Evolutionary conservation across 64 coral and sea anemone species (phyloP), one percentile per base, ranked within the genome.

Genomic region (Astreopora myriophthalma): DNA sequence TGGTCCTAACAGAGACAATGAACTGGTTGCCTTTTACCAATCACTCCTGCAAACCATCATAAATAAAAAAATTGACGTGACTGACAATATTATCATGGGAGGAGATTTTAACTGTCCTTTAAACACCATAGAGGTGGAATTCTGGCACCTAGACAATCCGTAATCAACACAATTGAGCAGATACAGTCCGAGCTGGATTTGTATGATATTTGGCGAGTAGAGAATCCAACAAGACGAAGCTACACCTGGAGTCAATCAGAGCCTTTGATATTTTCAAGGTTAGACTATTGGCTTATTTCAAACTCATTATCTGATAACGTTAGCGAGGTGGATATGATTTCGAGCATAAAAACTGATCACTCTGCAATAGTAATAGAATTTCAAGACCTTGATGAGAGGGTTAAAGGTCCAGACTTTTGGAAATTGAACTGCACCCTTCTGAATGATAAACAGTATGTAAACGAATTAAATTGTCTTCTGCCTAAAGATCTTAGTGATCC

Each of bases 321-420:
- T 48, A 26, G 48, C 14, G 14, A 78, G 23, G n/a, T 49, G 11
- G 74, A 48, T 40, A 78, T 27, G 25, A 78, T 25, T 46, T 46
- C 74, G 11, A 17, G 22, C 3, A 78, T 78, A 25, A 26, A 48
- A 78, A 40, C 38, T 25, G 74, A 66, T 66, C 62, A 66, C 74
- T 40, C 74, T 22, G 74, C 74, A 23, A 78, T 77, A 42, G 9
- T 46, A 77, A 48, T 77, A 77, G 37, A 77, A 48, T 68, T 85
- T 10, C 31, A 85, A 27, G 64, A 85, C 12, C 35, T 85, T 38
- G 60, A 66, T n/a, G 80, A 85, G 2, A 67, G 23, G 24, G 78
- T 22, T 24, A 90, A 90, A 51, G 88, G 75, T 51, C 35, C 87
- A 64, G 74, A 55, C 2, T 79, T 78, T 79, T 89, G 87, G 87